phyloP scores from a whole-genome alignment of 2,888 invertebrate genomes.

The Diogma glabrata region DNA sequence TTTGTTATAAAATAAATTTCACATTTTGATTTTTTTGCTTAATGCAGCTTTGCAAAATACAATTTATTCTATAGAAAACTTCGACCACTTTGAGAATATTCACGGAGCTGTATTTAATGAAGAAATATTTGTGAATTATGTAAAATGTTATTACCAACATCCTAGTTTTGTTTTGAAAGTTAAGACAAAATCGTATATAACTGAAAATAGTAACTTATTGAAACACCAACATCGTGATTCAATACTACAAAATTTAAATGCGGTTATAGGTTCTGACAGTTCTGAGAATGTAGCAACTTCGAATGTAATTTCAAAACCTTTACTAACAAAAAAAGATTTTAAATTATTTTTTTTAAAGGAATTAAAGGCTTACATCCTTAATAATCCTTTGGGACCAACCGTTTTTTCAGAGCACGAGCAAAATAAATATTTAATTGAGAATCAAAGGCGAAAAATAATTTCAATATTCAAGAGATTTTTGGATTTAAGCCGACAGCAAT shows the following conservation, averaged over 20 bases:
- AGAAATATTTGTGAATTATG: neutral
- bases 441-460: constrained; percentile 1
- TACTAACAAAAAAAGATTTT: neutral
- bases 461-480: neutral
- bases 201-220: neutral
- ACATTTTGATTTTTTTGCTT: neutral
- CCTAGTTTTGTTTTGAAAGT: neutral
- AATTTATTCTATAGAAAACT: neutral
- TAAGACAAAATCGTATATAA: neutral
- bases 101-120: neutral
- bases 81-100: neutral
- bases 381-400: neutral
- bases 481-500: neutral
- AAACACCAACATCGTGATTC: neutral
- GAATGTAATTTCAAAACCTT: no score
- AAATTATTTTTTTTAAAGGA: neutral
- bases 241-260: neutral
- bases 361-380: neutral
- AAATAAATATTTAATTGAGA: neutral
- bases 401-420: neutral
- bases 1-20: neutral
- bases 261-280: no score
- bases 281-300: no score
- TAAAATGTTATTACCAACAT: neutral
- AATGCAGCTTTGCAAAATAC: neutral